Evolutionary conservation across 2,113 vertebrate genomes (phyloP).

Genomic region (Monopterus albus): DNA sequence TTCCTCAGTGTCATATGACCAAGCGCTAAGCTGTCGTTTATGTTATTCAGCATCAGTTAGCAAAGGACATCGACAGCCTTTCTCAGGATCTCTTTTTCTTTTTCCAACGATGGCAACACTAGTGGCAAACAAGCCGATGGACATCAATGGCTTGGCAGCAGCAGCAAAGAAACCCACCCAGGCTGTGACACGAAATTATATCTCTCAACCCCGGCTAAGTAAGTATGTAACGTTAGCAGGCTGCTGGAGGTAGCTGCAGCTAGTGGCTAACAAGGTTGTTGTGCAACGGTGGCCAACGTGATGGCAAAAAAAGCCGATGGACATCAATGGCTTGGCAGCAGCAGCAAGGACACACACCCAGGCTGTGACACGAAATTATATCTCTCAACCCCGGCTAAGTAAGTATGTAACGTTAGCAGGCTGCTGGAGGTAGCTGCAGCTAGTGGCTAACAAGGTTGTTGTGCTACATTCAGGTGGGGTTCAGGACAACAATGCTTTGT

Average conservation of each 20-base stretch:
- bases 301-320: constrained; percentile 83
- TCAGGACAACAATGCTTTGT: background rate
- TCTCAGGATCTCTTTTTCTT: background rate
- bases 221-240: constrained; percentile 51
- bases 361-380: constrained; percentile 85
- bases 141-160: constrained; percentile 79
- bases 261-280: constrained; percentile 32
- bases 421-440: constrained; percentile 5
- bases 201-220: constrained; percentile 87
- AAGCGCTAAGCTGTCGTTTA: constrained; percentile 31
- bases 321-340: constrained; percentile 79
- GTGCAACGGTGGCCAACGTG: too few species aligned
- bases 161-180: constrained; percentile 82
- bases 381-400: constrained; percentile 87
- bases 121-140: constrained; percentile 77
- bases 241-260: constrained; percentile 5
- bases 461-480: constrained; percentile 39
- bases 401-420: constrained; percentile 51
- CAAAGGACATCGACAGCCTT: background rate
- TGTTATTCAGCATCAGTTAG: constrained; percentile 27
- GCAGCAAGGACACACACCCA: constrained; percentile 82
- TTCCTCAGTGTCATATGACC: constrained; percentile 76
- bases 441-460: constrained; percentile 35
- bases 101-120: constrained; percentile 79
- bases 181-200: constrained; percentile 85